Evolutionary conservation across 2,888 invertebrate species (phyloP), one percentile per base, ranked within the genome.

Genomic region (Polydrusus tereticollis): DNA sequence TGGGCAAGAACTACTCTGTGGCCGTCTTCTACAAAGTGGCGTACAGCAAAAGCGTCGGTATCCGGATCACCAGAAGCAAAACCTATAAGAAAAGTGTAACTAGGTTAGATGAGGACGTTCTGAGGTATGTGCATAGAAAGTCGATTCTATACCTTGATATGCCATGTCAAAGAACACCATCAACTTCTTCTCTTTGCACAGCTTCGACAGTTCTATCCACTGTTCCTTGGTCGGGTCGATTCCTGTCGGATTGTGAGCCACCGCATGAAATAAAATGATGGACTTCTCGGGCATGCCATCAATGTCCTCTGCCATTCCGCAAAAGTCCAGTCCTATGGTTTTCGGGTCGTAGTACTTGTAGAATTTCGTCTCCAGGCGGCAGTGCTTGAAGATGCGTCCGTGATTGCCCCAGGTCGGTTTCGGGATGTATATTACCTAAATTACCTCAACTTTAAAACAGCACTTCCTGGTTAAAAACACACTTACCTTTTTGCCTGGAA

Each of bases 331-430:
- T 8, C 90, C 90, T 81, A 90, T 90, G 0, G 90, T 91, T 65
- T 87, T 87, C 4, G 90, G 87, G 79, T 92, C 90, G 83, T 91
- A 92, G 81, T 92, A 92, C 45, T 88, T 85, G 55, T 73, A 73
- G 8, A 8, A 52, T 81, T 90, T 89, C 5, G 90, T 87, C 43
- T 87, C 86, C 58, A 92, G 82, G 8, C 90, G 90, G 69, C 89
- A 83, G 78, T 90, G 88, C 85, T 88, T 89, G 83, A 91, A 90
- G 64, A 92, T 85, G 6, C 90, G 90, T 14, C 87, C 87, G 81
- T 92, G 92, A 80, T 92, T 92, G 52, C 90, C 91, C 92, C 92
- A 93, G 0, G 91, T 88, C 0, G 92, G 92, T 21, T 87, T 85
- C 38, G 92, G 91, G 74, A 91, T 80, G 82, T 90, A 91, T 50